phyloP scores from a whole-genome alignment of 2,888 invertebrate species.

The Agriopis marginaria region DNA sequence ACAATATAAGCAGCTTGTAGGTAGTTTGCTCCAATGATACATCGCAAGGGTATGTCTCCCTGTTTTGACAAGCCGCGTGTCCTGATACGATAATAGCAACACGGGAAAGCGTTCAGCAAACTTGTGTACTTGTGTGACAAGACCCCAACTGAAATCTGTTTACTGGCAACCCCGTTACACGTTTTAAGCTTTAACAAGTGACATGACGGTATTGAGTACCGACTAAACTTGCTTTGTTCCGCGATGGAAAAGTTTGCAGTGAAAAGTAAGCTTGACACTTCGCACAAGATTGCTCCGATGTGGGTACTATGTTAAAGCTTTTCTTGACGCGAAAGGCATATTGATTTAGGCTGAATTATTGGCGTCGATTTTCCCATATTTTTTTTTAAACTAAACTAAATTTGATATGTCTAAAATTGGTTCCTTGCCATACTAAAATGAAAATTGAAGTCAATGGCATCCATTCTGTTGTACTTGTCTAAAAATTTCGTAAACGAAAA shows the following conservation, averaged over 20 bases:
- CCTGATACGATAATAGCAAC: conserved; percentile 77
- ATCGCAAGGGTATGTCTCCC: conserved; percentile 28
- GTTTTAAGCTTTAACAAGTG: conserved; percentile 70
- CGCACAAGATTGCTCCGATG: conserved; percentile 8
- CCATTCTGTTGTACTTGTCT: too few relatives aligned
- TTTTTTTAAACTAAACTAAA: too few relatives aligned
- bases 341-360: not conserved
- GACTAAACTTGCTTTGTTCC: conserved; percentile 13
- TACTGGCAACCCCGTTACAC: conserved; percentile 62
- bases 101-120: conserved; percentile 79
- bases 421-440: too few relatives aligned
- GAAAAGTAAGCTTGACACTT: conserved; percentile 29
- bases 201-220: conserved; percentile 46
- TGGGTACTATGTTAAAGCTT: conserved; percentile 8
- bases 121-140: conserved; percentile 54
- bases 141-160: conserved; percentile 70
- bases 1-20: conserved; percentile 16
- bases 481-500: too few relatives aligned
- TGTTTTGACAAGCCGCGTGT: conserved; percentile 45
- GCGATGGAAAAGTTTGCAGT: conserved; percentile 29
- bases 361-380: too few relatives aligned
- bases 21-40: conserved; percentile 20
- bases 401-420: too few relatives aligned
- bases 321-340: not conserved
- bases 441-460: too few relatives aligned